A percentile compares a stretch with the other conserved stretches of the same genome.
Evolutionary conservation across 2,113 vertebrate genomes (phyloP).

Genomic region (Phoenicopterus ruber): DNA sequence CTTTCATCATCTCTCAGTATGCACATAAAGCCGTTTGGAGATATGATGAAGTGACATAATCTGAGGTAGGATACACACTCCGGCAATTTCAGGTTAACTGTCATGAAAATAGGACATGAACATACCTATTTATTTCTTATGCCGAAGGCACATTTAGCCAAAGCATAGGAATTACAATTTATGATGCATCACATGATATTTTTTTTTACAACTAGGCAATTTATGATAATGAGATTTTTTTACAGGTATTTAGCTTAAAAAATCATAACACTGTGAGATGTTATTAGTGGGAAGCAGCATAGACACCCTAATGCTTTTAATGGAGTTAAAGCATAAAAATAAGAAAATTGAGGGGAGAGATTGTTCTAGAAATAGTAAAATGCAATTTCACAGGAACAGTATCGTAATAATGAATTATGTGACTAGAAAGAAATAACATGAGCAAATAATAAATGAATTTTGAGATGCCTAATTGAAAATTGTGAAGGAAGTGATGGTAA

Average conservation of each 20-base stretch:
- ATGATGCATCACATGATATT: not conserved
- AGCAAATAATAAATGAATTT: not conserved
- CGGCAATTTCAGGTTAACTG: not conserved
- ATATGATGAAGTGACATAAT: conserved; percentile 7
- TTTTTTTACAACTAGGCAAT: not conserved
- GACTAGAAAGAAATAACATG: not conserved
- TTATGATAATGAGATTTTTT: not conserved
- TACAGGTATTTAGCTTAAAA: not conserved
- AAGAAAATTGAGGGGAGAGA: not conserved
- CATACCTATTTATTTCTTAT: not conserved
- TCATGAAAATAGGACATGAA: not conserved
- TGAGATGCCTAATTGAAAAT: not conserved
- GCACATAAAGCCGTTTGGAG: not conserved
- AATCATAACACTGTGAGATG: not conserved
- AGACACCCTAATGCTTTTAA: not conserved
- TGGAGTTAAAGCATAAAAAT: not conserved
- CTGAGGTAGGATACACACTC: not conserved
- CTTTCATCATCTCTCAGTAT: conserved; percentile 19
- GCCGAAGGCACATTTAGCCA: not conserved
- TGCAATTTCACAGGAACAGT: not conserved
- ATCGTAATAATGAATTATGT: not conserved
- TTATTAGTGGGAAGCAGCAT: not conserved
- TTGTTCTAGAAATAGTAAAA: not conserved
- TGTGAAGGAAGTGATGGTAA: not conserved
- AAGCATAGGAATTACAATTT: not conserved